Evolutionary conservation across 2,888 invertebrate species (phyloP).

Genomic region (Phanerotoma sp.): DNA sequence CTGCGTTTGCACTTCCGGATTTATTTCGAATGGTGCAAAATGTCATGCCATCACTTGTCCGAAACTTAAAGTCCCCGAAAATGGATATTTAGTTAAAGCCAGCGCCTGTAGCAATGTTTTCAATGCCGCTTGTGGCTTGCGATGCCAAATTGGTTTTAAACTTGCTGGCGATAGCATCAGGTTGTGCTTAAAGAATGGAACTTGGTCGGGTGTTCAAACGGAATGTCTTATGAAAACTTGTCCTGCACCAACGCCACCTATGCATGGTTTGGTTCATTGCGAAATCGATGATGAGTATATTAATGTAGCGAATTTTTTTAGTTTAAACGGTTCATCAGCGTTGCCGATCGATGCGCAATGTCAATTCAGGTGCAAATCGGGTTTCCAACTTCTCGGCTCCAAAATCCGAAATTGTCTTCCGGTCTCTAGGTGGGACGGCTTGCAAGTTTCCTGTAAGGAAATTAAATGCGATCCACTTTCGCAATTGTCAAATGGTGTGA

Average conservation of each 20-base stretch:
- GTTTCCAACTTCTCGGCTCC: constrained; percentile 67
- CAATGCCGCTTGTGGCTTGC: constrained; percentile 70
- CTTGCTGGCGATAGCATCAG: constrained; percentile 61
- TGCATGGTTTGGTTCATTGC: constrained; percentile 62
- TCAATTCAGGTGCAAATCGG: constrained; percentile 65
- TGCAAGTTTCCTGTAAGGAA: constrained; percentile 66
- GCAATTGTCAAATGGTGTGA: constrained; percentile 60
- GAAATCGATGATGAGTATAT: constrained; percentile 57
- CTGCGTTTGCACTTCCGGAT: constrained; percentile 68
- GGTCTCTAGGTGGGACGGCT: constrained; percentile 69
- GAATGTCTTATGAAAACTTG: constrained; percentile 67
- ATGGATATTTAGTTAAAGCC: constrained; percentile 68
- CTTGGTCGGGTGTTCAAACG: constrained; percentile 68
- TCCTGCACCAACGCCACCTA: constrained; percentile 60
- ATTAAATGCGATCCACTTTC: constrained; percentile 60
- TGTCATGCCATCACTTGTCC: constrained; percentile 68
- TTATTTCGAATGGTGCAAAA: constrained; percentile 57
- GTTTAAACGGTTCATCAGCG: constrained; percentile 38
- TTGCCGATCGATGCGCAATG: constrained; percentile 67
- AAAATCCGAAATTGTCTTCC: constrained; percentile 67
- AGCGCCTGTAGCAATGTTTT: constrained; percentile 66
- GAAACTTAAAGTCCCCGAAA: constrained; percentile 62
- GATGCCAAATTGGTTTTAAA: constrained; percentile 68
- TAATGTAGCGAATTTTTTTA: constrained; percentile 39
- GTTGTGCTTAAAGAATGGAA: constrained; percentile 66